phyloP scores from a whole-genome alignment of 2,797 vertebrate species.

The Coracias cyanogaster region DNA sequence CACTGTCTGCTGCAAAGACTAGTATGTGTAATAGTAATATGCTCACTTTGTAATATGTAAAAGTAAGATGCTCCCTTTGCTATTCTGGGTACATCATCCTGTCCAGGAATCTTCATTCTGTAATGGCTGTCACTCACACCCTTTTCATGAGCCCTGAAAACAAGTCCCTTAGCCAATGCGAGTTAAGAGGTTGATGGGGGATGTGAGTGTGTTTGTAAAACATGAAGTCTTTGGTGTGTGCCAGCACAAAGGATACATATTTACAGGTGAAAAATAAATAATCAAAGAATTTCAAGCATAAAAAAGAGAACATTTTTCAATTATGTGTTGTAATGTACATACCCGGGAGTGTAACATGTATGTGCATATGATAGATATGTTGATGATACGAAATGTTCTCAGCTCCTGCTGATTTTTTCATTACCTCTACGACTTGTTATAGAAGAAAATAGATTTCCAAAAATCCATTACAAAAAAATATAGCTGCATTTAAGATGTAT shows the following conservation, averaged over 20 bases:
- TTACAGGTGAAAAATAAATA: background rate
- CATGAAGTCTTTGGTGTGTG: background rate
- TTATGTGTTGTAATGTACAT: background rate
- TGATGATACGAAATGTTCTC: background rate
- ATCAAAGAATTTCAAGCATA: background rate
- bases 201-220: background rate
- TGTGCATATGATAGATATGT: background rate
- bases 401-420: background rate
- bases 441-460: background rate
- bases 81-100: background rate
- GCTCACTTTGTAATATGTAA: background rate
- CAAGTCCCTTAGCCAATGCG: background rate
- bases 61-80: background rate
- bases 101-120: background rate
- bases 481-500: background rate
- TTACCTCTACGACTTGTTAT: background rate
- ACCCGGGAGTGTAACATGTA: background rate
- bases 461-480: background rate
- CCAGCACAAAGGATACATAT: background rate
- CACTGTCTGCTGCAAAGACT: background rate
- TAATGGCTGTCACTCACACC: background rate
- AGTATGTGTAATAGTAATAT: background rate
- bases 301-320: background rate
- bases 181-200: background rate
- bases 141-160: background rate